Evolutionary conservation across 2,888 invertebrate species (phyloP).

Genomic region (Busseola fusca): DNA sequence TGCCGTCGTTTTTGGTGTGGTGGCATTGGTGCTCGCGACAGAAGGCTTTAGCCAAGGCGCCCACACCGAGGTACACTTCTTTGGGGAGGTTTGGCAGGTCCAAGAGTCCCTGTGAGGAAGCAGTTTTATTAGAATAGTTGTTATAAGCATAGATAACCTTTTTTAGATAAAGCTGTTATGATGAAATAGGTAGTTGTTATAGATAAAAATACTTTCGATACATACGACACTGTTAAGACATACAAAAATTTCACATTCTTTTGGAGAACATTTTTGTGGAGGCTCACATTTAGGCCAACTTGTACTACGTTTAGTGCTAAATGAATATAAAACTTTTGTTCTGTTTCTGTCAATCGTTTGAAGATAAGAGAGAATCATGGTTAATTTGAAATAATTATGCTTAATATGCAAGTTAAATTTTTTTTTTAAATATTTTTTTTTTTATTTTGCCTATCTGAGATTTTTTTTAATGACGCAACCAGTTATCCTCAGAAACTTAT

Average conservation of each 20-base stretch:
- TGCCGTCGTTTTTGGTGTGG: slow-evolving; percentile 82
- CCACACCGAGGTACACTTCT: slow-evolving; percentile 92
- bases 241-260: background rate
- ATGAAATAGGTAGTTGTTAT: background rate
- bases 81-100: slow-evolving; percentile 90
- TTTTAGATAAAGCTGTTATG: background rate
- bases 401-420: background rate
- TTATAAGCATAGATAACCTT: background rate
- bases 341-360: background rate
- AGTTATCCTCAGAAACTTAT: background rate
- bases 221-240: background rate
- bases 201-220: background rate
- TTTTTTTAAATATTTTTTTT: background rate
- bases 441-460: background rate
- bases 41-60: slow-evolving; percentile 92
- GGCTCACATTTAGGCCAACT: background rate
- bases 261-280: background rate
- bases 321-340: background rate
- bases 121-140: background rate
- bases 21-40: slow-evolving; percentile 91
- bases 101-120: slow-evolving; percentile 85
- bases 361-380: background rate
- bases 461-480: background rate
- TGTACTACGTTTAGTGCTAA: background rate
- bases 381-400: background rate